Percentiles rank a stretch among this genome's conserved stretches.
phyloP scores from a whole-genome alignment of 2,113 vertebrate species.

The Marcusenius ussheri region DNA sequence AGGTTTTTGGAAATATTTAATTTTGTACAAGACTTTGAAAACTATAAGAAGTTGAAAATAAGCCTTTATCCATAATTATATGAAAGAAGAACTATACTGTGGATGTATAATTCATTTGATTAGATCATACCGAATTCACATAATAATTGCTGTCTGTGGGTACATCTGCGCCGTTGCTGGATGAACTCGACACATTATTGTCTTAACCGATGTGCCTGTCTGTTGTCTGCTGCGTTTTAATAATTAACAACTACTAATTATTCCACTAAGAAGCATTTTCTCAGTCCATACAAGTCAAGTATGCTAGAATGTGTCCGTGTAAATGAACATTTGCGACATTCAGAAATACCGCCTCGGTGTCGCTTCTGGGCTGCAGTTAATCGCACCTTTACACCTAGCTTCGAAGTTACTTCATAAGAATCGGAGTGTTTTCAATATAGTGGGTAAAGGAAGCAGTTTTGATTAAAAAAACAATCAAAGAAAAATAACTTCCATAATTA shows the following conservation, averaged over 20 bases:
- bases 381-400: not conserved
- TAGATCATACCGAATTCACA: conserved; percentile 61
- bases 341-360: conserved; percentile 17
- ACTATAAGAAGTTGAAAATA: conserved; percentile 27
- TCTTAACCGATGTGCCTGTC: conserved; percentile 62
- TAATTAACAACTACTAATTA: not conserved
- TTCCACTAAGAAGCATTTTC: not conserved
- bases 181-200: conserved; percentile 46
- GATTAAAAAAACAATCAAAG: not conserved
- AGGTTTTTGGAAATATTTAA: not conserved
- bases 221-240: conserved; percentile 46
- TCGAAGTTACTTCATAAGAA: not conserved
- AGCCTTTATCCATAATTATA: conserved; percentile 37
- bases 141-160: conserved; percentile 57
- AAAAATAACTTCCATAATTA: not conserved
- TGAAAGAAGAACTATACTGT: conserved; percentile 60
- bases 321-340: conserved; percentile 34
- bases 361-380: not conserved
- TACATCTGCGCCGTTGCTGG: conserved; percentile 49
- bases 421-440: not conserved
- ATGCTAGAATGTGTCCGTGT: not conserved
- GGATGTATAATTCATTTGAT: conserved; percentile 61
- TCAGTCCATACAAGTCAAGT: not conserved
- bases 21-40: not conserved
- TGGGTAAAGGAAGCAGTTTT: not conserved